Base-by-base conservation (phyloP, 2,113 vertebrate genomes). In the Eretmodus cyanostictus region DNA sequence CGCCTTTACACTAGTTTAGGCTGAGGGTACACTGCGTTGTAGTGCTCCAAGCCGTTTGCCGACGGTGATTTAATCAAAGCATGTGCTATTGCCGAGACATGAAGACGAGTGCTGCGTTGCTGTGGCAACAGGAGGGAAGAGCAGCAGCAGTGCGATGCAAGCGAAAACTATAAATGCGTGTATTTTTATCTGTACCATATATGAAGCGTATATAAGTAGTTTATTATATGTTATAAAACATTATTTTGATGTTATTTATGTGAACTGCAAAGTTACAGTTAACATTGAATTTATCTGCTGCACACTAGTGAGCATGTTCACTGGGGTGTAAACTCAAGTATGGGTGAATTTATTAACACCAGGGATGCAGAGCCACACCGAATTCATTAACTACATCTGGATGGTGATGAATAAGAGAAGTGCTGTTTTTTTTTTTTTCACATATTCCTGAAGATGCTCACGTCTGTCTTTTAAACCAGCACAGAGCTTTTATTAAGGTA, bases 111-210 rank as follows among this genome's bases (percentile, higher is more conserved):
- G 87, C 93, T 89, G 90, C 84, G 93, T 94, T 93, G 92, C 94
- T 91, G 90, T 95, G 92, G 94, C 92, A 95, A 96, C 95, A 95
- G 86, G 73, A 91, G 66, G 81, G 34, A 91, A 89, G 90, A 92
- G 88, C 68, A 9, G 87, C 66, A 59, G 91, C 87, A 80, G 85
- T 9, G 68, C 81, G 78, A 89, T 78, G 88, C 76, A 13, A 86
- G 76, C 22, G 76, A 79, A 79, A 80, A 86, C 83, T n/a, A 11
- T 54, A 22, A 9, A 29, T 29, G 7, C 80, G 79, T 73, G 79
- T 53, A 31, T 78, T 49, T 78, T 78, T 49, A 78, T 78, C 27
- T 78, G 10, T 31, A 31, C 27, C 10, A 31, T n/a, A 49, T 47
- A 49, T 5, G 8, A 78, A 49, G 71, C 7, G 1, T 3, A 29